Evolutionary conservation across 2,888 invertebrate genomes (phyloP), one percentile per base, ranked within the genome.

Genomic region (Quadroppia sp.): DNA sequence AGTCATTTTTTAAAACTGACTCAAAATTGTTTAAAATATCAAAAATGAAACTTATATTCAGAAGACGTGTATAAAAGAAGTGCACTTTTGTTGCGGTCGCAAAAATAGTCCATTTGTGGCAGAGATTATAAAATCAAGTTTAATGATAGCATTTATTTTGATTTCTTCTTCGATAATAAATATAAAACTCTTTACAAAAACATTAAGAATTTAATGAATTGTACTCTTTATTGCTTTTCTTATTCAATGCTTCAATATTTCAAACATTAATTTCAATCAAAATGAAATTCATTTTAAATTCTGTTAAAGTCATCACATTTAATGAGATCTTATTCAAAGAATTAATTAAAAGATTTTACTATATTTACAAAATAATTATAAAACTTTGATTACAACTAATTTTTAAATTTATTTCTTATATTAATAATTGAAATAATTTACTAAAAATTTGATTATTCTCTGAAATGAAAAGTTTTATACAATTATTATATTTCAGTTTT

Each of bases 1-100:
- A 61, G 61, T 61, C 61, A 61, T 61, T 61, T 53, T 64, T 67
- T 67, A 67, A 67, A 36, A 20, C 67, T 40, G 2, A 36, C 32
- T 25, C 15, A 67, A 67, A 67, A 40, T 40, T 23, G 67, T 67
- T 67, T 23, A 40, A 15, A 42, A 23, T 11, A n/a, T 67, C 40
- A 40, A 67, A 36, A 15, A 9, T 59, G 30, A 59, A 15, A 30
- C 3, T 9, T 56, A n/a, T 48, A 9, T 48, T 9, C 15, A 15
- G 15, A 48, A 48, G 15, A 48, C n/a, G n/a, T n/a, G 53, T 23
- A 53, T 53, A 53, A 53, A 53, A 53, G 25, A 23, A 23, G 23
- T 15, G 7, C 7, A 20, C 23, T 53, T 32, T n/a, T 30, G 11
- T 4, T 20, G 17, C 17, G 30, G 20, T 13, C 9, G 7, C 30